phyloP scores from a whole-genome alignment of 1,140 invertebrate species.

The Pteromalus puparum region DNA sequence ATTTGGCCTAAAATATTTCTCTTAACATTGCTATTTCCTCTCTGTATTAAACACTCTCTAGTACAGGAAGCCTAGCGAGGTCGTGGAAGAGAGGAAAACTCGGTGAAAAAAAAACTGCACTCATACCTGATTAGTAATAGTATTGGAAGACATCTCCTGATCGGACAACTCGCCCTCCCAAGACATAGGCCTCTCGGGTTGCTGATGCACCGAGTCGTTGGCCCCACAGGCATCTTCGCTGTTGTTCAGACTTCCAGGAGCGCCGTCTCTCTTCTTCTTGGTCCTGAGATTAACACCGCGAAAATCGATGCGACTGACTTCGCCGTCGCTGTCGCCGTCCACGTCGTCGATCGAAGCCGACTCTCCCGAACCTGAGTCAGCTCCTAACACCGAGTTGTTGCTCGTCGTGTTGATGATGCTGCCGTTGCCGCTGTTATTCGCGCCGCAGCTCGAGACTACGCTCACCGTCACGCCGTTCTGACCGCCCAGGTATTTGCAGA shows the following conservation, averaged over 20 bases:
- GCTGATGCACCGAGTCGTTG: constrained; percentile 67
- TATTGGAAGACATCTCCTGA: constrained; percentile 78
- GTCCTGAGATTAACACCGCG: constrained; percentile 76
- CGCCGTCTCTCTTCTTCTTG: constrained; percentile 74
- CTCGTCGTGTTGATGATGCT: constrained; percentile 58
- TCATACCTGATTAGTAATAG: constrained; percentile 71
- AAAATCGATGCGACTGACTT: constrained; percentile 78
- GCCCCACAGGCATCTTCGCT: constrained; percentile 64
- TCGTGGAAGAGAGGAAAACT: neutral
- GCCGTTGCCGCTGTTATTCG: constrained; percentile 54
- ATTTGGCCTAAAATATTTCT: no score
- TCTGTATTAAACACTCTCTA: no score
- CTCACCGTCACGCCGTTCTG: constrained; percentile 74
- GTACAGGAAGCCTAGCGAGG: neutral
- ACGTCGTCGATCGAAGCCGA: constrained; percentile 54
- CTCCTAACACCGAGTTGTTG: constrained; percentile 52
- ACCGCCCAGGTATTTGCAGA: constrained; percentile 72
- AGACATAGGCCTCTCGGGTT: constrained; percentile 87
- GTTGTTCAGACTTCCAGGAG: constrained; percentile 57
- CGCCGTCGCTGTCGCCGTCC: constrained; percentile 75
- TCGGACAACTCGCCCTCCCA: constrained; percentile 94
- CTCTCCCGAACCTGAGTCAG: constrained; percentile 45
- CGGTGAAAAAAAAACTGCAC: neutral
- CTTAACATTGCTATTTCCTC: no score
- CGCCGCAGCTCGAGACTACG: constrained; percentile 70